Base-by-base conservation (phyloP, 2,888 invertebrate genomes). In the Drosophila pseudotalamancana region DNA sequence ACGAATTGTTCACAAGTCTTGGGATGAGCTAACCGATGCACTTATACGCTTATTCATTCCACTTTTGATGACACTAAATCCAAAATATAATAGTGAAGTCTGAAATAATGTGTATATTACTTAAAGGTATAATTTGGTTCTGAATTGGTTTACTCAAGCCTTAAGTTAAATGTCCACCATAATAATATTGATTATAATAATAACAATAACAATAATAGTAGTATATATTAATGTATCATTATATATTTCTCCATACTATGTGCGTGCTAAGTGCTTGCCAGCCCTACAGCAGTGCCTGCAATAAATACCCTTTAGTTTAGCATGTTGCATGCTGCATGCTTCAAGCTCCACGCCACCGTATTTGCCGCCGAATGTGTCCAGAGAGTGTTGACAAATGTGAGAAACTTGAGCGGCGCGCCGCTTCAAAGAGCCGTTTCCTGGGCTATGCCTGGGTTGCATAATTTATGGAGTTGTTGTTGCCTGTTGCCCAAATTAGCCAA, bases 321-420 rank as follows among this genome's bases (percentile, higher is more conserved):
- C 40, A 45, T 53, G 70, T 19, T 61, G 35, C 29, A 56, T 16
- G 27, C n/a, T n/a, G n/a, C n/a, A n/a, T n/a, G n/a, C n/a, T n/a
- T n/a, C n/a, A n/a, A n/a, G n/a, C n/a, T n/a, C n/a, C n/a, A n/a
- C n/a, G n/a, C 23, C 23, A 23, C 16, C 27, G 19, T 14, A 29
- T 57, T 16, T 37, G 29, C 23, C 14, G 18, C 12, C 35, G 19
- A 59, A 42, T n/a, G 23, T 43, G 40, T 8, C 40, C 32, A 12
- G 19, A 23, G 53, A 55, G 59, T 55, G 69, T 46, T 70, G 87
- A 84, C 87, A 87, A 87, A 81, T 77, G 85, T 81, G 85, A 65
- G 85, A 87, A 74, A 69, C 62, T 37, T 48, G 18, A 37, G 80
- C 81, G 87, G 87, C 60, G 80, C 81, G 87, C 85, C 60, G 68